These are phyloP conservation scores for Nomada ruficornis DNA, from an alignment of 2,888 invertebrate species.

Conservation along the genomic window DNA sequence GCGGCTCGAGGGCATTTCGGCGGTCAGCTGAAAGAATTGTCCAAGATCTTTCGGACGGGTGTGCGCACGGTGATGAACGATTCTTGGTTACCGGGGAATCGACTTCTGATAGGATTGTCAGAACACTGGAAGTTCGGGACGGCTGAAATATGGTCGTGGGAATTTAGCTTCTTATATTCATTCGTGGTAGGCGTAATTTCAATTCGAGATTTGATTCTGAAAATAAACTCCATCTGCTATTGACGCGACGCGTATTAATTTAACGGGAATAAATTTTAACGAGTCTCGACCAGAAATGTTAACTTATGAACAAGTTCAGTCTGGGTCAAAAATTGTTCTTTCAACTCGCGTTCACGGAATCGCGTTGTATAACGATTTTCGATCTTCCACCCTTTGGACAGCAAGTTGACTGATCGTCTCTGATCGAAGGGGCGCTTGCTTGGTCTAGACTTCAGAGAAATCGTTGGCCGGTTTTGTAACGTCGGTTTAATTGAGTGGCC, in stretches of 20 bases:
- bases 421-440: neutral
- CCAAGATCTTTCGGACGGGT: neutral
- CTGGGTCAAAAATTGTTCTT: too few species aligned
- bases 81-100: neutral
- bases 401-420: neutral
- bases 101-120: neutral
- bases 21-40: slow-evolving; percentile 14
- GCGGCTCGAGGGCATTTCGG: slow-evolving; percentile 10
- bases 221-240: too few species aligned
- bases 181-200: too few species aligned
- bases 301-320: too few species aligned
- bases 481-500: slow-evolving; percentile 75
- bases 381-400: neutral
- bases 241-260: too few species aligned
- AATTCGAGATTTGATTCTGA: too few species aligned
- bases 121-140: neutral
- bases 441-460: slow-evolving; percentile 9
- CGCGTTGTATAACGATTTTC: neutral
- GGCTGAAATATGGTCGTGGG: neutral
- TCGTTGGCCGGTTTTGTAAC: slow-evolving; percentile 63
- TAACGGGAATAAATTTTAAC: too few species aligned
- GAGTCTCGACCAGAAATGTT: too few species aligned
- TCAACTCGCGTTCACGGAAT: neutral
- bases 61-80: neutral
- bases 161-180: too few species aligned